These are phyloP conservation scores for Cryptotermes secundus DNA, from an alignment of 1,140 invertebrate species.

Conservation along the genomic window DNA sequence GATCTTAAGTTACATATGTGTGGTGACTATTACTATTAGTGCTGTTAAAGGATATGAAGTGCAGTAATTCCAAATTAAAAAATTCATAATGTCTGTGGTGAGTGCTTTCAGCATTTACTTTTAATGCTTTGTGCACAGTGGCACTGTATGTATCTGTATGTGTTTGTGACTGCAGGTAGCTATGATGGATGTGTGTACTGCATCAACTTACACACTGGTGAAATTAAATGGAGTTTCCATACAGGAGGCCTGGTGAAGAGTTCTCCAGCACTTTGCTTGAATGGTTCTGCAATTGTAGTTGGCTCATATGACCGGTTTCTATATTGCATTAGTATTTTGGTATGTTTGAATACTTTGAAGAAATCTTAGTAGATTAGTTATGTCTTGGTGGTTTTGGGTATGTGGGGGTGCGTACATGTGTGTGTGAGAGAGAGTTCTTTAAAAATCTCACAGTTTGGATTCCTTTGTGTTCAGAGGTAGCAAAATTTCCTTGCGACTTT, in stretches of 20 bases:
- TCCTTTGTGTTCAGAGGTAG: no score
- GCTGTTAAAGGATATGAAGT: no score
- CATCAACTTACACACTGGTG: conserved; percentile 54
- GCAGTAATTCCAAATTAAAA: no score
- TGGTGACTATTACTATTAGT: no score
- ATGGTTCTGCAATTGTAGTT: conserved; percentile 54
- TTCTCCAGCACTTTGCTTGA: conserved; percentile 53
- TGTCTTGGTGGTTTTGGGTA: conserved; percentile 28
- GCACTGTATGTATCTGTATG: no score
- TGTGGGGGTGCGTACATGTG: no score
- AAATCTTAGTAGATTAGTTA: background rate
- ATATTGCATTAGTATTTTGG: conserved; percentile 59
- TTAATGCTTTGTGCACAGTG: background rate
- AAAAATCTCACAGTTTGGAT: no score
- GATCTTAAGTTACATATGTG: no score
- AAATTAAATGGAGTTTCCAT: conserved; percentile 60
- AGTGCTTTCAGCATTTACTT: background rate
- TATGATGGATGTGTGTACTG: conserved; percentile 67
- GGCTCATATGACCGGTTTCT: conserved; percentile 69
- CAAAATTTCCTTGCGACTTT: no score
- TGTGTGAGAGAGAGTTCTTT: no score
- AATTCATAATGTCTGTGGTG: no score
- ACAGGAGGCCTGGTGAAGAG: conserved; percentile 66
- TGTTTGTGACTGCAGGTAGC: conserved; percentile 57
- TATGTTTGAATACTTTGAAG: conserved; percentile 43